These are phyloP conservation scores for Pithys albifrons DNA, from an alignment of 2,113 vertebrate genomes.

Conservation along the genomic window DNA sequence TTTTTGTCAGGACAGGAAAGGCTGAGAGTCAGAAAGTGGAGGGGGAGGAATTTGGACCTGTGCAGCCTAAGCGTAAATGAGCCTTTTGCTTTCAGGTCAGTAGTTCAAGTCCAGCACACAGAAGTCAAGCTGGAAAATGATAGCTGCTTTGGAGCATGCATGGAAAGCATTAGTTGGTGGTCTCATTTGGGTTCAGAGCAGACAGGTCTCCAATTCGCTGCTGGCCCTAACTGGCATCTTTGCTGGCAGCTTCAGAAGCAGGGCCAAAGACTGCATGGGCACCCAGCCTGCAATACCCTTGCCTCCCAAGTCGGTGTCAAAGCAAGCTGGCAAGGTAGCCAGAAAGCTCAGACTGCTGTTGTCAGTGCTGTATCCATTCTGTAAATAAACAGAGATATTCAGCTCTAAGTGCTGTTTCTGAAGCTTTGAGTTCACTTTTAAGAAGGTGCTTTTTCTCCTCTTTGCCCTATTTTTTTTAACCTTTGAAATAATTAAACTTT, in stretches of 20 bases:
- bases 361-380: background rate
- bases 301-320: fast-evolving
- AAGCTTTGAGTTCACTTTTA: background rate
- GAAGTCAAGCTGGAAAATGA: background rate
- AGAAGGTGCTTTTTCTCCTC: background rate
- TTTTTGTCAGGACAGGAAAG: conserved; percentile 12
- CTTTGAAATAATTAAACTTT: background rate
- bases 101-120: conserved; percentile 29
- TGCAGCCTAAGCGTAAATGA: background rate
- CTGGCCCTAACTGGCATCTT: conserved; percentile 19
- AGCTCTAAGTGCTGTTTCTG: background rate
- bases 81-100: conserved; percentile 50
- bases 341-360: background rate
- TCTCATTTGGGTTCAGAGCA: background rate
- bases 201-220: conserved; percentile 36
- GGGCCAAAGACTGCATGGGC: background rate
- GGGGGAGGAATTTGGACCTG: background rate
- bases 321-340: conserved; percentile 6
- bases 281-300: background rate
- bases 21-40: background rate
- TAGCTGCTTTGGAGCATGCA: background rate
- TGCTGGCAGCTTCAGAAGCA: conserved; percentile 14
- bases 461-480: background rate
- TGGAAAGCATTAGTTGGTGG: conserved; percentile 34
- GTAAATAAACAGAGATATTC: conserved; percentile 28